A percentile compares a stretch with the other conserved stretches of the same genome.
Conservation (phyloP, 1,140 invertebrate species). For the Daktulosphaira vitifoliae region DNA sequence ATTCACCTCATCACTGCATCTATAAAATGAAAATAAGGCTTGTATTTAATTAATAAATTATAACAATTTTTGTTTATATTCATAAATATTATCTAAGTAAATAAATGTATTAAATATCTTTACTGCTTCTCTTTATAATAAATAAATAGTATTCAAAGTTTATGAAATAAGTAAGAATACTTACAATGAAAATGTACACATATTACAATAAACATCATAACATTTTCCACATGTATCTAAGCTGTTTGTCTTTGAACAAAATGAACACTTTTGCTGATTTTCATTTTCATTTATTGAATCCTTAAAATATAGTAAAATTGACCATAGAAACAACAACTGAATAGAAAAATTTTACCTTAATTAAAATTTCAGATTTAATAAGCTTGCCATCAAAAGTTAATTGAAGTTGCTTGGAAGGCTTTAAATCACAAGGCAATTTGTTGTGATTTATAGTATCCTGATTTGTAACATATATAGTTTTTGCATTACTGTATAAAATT, state of each 20-base stretch:
- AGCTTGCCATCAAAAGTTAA: conserved; percentile 15
- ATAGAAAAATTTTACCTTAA: neutral
- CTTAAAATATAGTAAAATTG: neutral
- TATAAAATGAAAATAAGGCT: neutral
- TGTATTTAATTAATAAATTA: no score
- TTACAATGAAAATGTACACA: conserved; percentile 25
- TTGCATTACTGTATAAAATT: neutral
- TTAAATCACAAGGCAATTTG: neutral
- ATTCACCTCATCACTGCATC: neutral
- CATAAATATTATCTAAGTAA: no score
- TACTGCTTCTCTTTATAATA: no score
- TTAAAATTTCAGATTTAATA: neutral
- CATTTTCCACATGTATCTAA: conserved; percentile 17
- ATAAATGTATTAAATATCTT: no score
- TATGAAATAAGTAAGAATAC: neutral
- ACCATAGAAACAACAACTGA: neutral
- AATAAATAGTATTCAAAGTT: no score
- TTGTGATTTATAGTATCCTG: neutral
- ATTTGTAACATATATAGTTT: neutral
- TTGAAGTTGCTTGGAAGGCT: conserved; percentile 4
- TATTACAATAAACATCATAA: conserved; percentile 16
- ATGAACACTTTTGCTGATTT: conserved; percentile 2
- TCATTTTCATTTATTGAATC: neutral
- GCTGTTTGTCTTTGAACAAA: conserved; percentile 10
- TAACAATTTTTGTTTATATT: no score